Evolutionary conservation across 2,888 invertebrate genomes (phyloP).

Genomic region (Cryptops parisi): DNA sequence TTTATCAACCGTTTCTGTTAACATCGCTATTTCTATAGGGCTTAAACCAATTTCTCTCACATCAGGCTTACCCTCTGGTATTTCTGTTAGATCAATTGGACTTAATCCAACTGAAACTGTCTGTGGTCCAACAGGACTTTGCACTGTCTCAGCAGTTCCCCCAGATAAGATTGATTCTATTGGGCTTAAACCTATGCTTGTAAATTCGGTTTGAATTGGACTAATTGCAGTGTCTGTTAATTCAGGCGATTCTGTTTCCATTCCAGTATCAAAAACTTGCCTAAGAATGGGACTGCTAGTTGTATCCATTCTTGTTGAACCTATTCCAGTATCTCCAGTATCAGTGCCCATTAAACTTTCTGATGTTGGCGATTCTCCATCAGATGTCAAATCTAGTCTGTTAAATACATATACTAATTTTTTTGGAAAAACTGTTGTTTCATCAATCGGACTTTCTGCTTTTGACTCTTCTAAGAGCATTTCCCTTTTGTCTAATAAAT

Average conservation of each 20-base stretch:
- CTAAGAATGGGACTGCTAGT: constrained; percentile 8
- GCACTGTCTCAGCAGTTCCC: constrained; percentile 6
- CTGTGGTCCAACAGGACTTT: constrained; percentile 10
- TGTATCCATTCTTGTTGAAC: constrained; percentile 8
- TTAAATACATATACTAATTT: not conserved
- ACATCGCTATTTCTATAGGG: not conserved
- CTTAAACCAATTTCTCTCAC: constrained; percentile 8
- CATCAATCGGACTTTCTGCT: not conserved
- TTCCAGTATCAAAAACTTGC: constrained; percentile 13
- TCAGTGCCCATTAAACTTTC: not conserved
- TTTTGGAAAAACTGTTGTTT: not conserved
- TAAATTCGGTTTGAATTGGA: constrained; percentile 15
- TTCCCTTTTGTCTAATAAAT: not conserved
- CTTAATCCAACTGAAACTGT: constrained; percentile 10
- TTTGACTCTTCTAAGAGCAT: not conserved
- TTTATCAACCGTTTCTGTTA: not conserved
- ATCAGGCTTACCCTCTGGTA: not conserved
- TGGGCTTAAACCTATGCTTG: constrained; percentile 16
- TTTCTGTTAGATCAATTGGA: no score
- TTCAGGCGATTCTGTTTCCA: constrained; percentile 12
- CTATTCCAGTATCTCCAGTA: constrained; percentile 1
- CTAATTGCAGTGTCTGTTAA: constrained; percentile 17
- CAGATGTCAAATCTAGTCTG: not conserved
- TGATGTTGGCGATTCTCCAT: not conserved
- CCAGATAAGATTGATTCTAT: constrained; percentile 3